Base-by-base conservation (phyloP, 2,888 invertebrate genomes). In the Carterocephalus palaemon region DNA sequence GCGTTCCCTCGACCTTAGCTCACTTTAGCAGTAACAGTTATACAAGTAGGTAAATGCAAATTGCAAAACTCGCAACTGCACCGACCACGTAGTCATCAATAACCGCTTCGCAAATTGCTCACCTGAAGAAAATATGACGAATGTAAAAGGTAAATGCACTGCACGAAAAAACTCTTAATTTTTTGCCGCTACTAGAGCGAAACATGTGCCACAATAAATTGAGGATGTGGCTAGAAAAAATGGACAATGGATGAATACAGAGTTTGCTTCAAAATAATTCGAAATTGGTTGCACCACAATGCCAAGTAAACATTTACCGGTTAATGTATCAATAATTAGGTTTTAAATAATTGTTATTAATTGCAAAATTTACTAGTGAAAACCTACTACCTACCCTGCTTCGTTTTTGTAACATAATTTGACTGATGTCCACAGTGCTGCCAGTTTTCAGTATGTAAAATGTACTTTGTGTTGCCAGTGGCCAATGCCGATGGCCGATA, bases 211-310 rank as follows among this genome's bases (percentile, higher is more conserved):
- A 70, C 67, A 77, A 75, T 72, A 75, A 77, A 78, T 67, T 84
- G 85, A 80, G 82, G 84, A 85, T 85, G 85, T 85, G 85, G 85
- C 85, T 69, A 81, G 74, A 84, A 84, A 85, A 65, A 84, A 81
- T 77, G 64, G 59, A 81, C 79, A 85, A 82, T 79, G 81, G 77
- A 74, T 62, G 69, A 63, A 55, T 57, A 59, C 6, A 23, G 42
- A 33, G 36, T 42, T 19, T 6, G 33, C 10, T 36, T 22, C 4
- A 9, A 37, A 10, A 20, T 15, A n/a, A 29, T 22, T 13, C n/a
- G 9, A 4, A 26, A 1, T 42, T 28, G 2, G n/a, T 22, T 10
- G 9, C 8, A 3, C 28, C 9, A 9, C 7, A 8, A 9, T 24
- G 5, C 7, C 9, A 36, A 36, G 15, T 36, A 16, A 24, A 16